Evolutionary conservation across 2,113 vertebrate species (phyloP).

Genomic region (Hystrix brachyura): DNA sequence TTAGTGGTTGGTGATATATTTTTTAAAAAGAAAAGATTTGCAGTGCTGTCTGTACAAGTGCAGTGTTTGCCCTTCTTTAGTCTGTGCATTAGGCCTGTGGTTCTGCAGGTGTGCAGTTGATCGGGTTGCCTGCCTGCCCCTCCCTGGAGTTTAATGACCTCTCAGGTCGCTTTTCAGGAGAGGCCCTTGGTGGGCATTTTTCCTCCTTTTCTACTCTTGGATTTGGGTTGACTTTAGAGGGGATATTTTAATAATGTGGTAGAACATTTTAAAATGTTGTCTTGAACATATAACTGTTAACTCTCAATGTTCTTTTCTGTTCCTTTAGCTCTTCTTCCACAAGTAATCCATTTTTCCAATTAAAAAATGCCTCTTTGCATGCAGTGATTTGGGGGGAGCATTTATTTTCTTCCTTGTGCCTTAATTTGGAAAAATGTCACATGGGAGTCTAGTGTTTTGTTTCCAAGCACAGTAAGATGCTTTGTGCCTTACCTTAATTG

Average conservation of each 20-base stretch:
- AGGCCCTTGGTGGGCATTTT: not conserved
- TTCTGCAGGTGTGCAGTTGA: not conserved
- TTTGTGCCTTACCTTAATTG: not conserved
- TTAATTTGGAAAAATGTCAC: slow-evolving; percentile 39
- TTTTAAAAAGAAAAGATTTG: not conserved
- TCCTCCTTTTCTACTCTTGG: not conserved
- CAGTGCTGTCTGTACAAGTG: not conserved
- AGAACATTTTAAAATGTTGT: not conserved
- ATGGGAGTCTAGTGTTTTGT: not conserved
- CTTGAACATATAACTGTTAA: not conserved
- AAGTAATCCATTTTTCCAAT: not conserved
- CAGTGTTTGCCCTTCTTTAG: not conserved
- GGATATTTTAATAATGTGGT: not conserved
- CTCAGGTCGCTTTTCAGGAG: not conserved
- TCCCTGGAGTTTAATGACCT: not conserved
- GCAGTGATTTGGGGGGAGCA: not conserved
- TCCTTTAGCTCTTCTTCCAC: not conserved
- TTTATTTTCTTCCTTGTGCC: not conserved
- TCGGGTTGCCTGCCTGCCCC: no score
- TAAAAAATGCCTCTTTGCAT: not conserved
- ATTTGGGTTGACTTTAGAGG: not conserved
- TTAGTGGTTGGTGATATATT: not conserved
- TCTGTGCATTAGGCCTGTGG: not conserved
- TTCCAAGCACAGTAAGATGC: not conserved
- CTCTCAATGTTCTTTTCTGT: not conserved